A percentile compares a stretch with the other conserved stretches of the same genome.
Conservation (phyloP, 1,140 invertebrate species). For the Campoletis sonorensis region DNA sequence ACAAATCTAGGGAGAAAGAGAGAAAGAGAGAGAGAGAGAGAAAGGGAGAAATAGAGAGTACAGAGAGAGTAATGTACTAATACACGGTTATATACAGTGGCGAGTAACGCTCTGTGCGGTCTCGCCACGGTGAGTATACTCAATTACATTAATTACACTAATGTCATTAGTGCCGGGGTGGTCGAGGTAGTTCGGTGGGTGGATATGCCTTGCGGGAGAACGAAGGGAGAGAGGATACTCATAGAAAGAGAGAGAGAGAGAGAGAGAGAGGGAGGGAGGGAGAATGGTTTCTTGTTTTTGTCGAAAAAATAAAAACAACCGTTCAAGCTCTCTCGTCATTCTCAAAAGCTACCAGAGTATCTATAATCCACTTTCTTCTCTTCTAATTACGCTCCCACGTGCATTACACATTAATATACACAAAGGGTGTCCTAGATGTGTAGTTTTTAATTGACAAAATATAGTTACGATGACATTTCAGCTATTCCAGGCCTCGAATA, state of each 20-base stretch:
- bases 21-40: not conserved
- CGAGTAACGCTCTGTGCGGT: conserved; percentile 45
- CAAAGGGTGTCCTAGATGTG: not conserved
- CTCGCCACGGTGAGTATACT: conserved; percentile 50
- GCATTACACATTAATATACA: not conserved
- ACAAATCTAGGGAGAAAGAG: no score
- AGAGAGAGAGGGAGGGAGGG: not conserved
- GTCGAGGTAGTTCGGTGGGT: conserved; percentile 39
- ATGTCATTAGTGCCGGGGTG: conserved; percentile 65
- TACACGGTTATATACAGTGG: not conserved
- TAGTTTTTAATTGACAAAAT: no score
- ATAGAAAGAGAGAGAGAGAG: not conserved
- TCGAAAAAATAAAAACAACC: not conserved
- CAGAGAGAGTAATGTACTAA: not conserved
- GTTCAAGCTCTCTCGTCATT: not conserved
- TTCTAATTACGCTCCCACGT: not conserved
- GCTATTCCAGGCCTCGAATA: no score
- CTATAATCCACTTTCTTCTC: not conserved
- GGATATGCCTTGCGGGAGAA: conserved; percentile 38
- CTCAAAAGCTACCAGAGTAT: not conserved
- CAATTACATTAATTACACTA: conserved; percentile 71
- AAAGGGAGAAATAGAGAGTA: not conserved
- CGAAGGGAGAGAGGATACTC: conserved; percentile 6
- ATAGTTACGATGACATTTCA: no score
- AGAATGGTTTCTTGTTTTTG: conserved; percentile 10